A percentile compares a stretch with the other conserved stretches of the same genome.
These are phyloP conservation scores for Drosophila villosipedis DNA, from an alignment of 2,888 invertebrate genomes.

Conservation along the genomic window DNA sequence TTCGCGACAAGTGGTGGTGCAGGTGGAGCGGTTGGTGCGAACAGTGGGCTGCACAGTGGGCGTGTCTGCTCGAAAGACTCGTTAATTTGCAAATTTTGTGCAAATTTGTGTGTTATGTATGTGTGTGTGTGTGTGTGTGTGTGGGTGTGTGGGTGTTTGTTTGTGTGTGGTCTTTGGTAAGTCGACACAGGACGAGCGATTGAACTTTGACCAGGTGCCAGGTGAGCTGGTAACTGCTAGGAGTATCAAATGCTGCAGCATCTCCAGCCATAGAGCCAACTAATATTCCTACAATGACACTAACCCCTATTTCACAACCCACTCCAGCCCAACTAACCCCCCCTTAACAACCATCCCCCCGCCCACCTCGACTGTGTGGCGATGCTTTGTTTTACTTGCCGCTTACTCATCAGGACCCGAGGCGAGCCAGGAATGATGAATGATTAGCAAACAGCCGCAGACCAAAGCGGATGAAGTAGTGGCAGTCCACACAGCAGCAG, in stretches of 20 bases:
- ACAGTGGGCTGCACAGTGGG: slow-evolving; percentile 13
- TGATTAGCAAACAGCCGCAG: slow-evolving; percentile 63
- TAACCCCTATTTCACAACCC: background rate
- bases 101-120: slow-evolving; percentile 21
- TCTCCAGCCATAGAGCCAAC: slow-evolving; percentile 14
- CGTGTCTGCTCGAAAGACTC: slow-evolving; percentile 12
- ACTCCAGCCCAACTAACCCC: background rate
- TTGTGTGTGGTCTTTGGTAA: slow-evolving; percentile 34
- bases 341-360: background rate
- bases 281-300: slow-evolving; percentile 17
- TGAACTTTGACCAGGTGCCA: slow-evolving; percentile 61
- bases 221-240: slow-evolving; percentile 12
- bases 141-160: background rate
- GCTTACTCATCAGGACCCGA: slow-evolving; percentile 62
- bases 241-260: background rate
- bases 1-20: slow-evolving; percentile 45
- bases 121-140: slow-evolving; percentile 4
- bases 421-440: slow-evolving; percentile 60
- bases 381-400: slow-evolving; percentile 58
- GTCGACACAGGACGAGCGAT: slow-evolving; percentile 54
- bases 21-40: background rate
- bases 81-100: slow-evolving; percentile 7
- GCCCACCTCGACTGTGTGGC: slow-evolving; percentile 8
- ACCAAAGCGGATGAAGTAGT: slow-evolving; percentile 47
- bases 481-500: background rate